A percentile compares a stretch with the other conserved stretches of the same genome.
Conservation (phyloP, 1,140 invertebrate species). For the Zaprionus nigranus region DNA sequence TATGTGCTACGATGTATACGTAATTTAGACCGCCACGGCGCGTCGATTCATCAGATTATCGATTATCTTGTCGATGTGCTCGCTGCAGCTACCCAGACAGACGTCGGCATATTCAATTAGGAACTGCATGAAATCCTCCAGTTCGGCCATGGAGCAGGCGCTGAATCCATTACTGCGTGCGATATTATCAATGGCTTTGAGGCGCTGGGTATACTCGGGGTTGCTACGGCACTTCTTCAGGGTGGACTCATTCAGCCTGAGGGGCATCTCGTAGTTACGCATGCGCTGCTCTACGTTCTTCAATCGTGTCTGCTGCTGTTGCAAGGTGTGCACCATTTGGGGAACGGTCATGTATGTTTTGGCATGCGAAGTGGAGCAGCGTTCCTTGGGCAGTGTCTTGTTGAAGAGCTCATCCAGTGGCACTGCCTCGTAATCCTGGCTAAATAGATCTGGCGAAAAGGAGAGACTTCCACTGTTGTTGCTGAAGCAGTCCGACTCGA, state of each 20-base stretch:
- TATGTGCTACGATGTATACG: background rate
- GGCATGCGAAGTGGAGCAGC: background rate
- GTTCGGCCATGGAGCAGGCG: slow-evolving; percentile 60
- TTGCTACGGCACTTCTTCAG: slow-evolving; percentile 56
- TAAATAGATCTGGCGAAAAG: slow-evolving; percentile 70
- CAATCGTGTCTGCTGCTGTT: slow-evolving; percentile 62
- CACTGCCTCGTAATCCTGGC: slow-evolving; percentile 65
- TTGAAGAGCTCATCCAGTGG: slow-evolving; percentile 72
- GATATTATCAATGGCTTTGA: slow-evolving; percentile 68
- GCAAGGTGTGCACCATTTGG: slow-evolving; percentile 62
- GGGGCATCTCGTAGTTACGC: slow-evolving; percentile 52
- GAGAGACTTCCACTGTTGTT: slow-evolving; percentile 66
- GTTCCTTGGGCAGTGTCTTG: slow-evolving; percentile 33
- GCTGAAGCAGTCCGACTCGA: slow-evolving; percentile 63
- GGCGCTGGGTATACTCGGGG: slow-evolving; percentile 59
- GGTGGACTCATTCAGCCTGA: slow-evolving; percentile 43
- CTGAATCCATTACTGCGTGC: slow-evolving; percentile 65
- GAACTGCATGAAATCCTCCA: slow-evolving; percentile 78
- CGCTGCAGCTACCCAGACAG: slow-evolving; percentile 70
- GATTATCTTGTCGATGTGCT: slow-evolving; percentile 75
- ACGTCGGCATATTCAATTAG: slow-evolving; percentile 72
- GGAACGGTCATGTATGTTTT: slow-evolving; percentile 46
- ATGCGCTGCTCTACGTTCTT: slow-evolving; percentile 63
- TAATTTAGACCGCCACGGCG: slow-evolving; percentile 49
- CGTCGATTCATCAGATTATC: slow-evolving; percentile 66